These are phyloP conservation scores for Brachynemurus nebulosus DNA, from an alignment of 2,888 invertebrate genomes.

Conservation along the genomic window DNA sequence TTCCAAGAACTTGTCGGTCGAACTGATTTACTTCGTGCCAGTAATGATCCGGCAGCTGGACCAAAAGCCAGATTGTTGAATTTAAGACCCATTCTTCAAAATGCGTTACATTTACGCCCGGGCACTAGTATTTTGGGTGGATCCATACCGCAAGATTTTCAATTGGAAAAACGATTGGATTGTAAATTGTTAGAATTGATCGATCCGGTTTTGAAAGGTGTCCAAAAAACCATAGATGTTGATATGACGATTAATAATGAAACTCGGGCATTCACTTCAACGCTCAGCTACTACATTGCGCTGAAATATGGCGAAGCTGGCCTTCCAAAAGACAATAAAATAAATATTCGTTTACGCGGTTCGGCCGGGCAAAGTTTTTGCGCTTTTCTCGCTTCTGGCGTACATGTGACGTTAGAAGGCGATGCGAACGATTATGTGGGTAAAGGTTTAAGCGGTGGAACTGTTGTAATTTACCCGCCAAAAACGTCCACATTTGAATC, in stretches of 20 bases:
- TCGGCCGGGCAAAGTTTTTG: slow-evolving; percentile 99
- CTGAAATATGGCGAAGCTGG: slow-evolving; percentile 81
- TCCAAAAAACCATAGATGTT: slow-evolving; percentile 51
- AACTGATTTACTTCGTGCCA: slow-evolving; percentile 72
- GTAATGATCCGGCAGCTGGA: slow-evolving; percentile 50
- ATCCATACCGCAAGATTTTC: slow-evolving; percentile 74
- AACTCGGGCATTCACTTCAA: slow-evolving; percentile 85
- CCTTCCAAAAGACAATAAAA: slow-evolving; percentile 58
- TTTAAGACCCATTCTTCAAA: slow-evolving; percentile 72
- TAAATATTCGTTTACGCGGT: slow-evolving; percentile 73
- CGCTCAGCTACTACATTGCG: slow-evolving; percentile 91
- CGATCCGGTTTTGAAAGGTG: slow-evolving; percentile 58
- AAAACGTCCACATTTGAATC: slow-evolving; percentile 75
- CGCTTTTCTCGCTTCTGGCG: slow-evolving; percentile 86
- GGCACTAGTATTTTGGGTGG: slow-evolving; percentile 85
- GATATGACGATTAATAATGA: slow-evolving; percentile 77
- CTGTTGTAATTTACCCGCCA: slow-evolving; percentile 72
- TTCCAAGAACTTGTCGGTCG: slow-evolving; percentile 88
- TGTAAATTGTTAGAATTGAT: slow-evolving; percentile 61
- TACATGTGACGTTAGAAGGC: slow-evolving; percentile 82
- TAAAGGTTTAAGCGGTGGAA: slow-evolving; percentile 23
- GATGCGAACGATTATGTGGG: slow-evolving; percentile 99
- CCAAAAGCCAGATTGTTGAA: slow-evolving; percentile 77
- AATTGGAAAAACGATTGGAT: slow-evolving; percentile 70
- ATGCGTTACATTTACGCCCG: slow-evolving; percentile 80